Conservation (phyloP, 2,797 vertebrate genomes). For the Nannoperca australis region DNA sequence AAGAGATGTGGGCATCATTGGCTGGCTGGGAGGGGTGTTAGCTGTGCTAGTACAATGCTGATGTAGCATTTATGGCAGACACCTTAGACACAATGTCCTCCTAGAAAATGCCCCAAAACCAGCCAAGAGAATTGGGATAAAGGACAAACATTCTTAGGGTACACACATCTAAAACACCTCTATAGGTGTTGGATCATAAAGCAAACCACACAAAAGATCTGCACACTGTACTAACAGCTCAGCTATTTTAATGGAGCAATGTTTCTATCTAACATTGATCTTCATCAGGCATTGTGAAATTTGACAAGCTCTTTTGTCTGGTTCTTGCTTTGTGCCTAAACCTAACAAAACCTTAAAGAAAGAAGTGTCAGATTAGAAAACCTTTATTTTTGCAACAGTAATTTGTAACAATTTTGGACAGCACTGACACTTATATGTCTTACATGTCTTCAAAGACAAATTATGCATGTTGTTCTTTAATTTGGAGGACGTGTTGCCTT, state of each 20-base stretch:
- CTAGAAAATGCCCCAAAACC: constrained; percentile 15
- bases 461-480: background rate
- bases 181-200: too few species aligned
- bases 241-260: too few species aligned
- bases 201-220: too few species aligned
- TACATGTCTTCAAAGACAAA: background rate
- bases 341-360: background rate
- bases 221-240: too few species aligned
- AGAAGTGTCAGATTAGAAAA: background rate
- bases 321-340: background rate
- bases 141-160: background rate
- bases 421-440: background rate
- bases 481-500: background rate
- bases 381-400: too few species aligned
- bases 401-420: too few species aligned
- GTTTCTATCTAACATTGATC: too few species aligned
- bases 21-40: background rate
- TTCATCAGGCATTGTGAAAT: too few species aligned
- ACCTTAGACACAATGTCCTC: constrained; percentile 1
- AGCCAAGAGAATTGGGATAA: constrained; percentile 17
- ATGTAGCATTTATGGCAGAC: constrained; percentile 12
- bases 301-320: too few species aligned
- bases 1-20: background rate
- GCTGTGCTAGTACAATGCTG: background rate
- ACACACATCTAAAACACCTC: too few species aligned